A percentile compares a stretch with the other conserved stretches of the same genome.
These are phyloP conservation scores for Caenorhabditis sp. DNA, from an alignment of 2,888 invertebrate genomes.

Conservation along the genomic window DNA sequence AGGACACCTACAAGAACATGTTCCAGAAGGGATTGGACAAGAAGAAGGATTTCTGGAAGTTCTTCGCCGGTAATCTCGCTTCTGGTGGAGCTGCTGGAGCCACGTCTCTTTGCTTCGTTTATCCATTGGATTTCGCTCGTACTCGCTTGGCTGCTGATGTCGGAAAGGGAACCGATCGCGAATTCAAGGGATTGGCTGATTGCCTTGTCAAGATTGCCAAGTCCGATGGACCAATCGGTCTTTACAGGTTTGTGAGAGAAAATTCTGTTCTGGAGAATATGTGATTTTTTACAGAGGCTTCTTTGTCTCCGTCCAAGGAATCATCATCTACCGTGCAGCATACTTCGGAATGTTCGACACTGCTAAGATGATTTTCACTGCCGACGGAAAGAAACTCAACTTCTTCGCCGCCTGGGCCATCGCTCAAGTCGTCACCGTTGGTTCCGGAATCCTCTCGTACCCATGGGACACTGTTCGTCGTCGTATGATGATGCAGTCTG, in stretches of 20 bases:
- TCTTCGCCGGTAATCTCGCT: conserved; percentile 88
- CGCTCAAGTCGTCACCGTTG: conserved; percentile 88
- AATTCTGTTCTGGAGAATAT: neutral
- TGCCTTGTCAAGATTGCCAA: conserved; percentile 90
- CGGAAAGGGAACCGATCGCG: conserved; percentile 90
- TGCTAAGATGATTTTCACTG: conserved; percentile 92
- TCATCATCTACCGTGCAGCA: conserved; percentile 93
- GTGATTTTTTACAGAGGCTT: conserved; percentile 87
- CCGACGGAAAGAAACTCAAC: conserved; percentile 93
- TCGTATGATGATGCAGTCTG: conserved; percentile 99
- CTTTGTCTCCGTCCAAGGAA: conserved; percentile 94
- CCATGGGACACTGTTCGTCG: conserved; percentile 96
- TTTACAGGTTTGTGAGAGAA: conserved; percentile 86
- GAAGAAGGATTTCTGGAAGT: conserved; percentile 91
- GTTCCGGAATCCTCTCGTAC: conserved; percentile 95
- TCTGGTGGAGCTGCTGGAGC: conserved; percentile 96
- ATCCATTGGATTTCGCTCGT: conserved; percentile 95
- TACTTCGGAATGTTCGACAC: conserved; percentile 98
- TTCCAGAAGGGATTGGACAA: conserved; percentile 87
- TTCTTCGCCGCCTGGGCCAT: conserved; percentile 94
- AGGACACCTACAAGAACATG: conserved; percentile 85
- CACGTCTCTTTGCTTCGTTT: conserved; percentile 94
- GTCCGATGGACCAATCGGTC: conserved; percentile 90
- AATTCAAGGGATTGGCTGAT: conserved; percentile 93
- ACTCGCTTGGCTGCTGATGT: conserved; percentile 93